Percentiles rank a stretch among this genome's conserved stretches.
Conservation (phyloP, 2,113 vertebrate species). For the Lipophrys pholis region DNA sequence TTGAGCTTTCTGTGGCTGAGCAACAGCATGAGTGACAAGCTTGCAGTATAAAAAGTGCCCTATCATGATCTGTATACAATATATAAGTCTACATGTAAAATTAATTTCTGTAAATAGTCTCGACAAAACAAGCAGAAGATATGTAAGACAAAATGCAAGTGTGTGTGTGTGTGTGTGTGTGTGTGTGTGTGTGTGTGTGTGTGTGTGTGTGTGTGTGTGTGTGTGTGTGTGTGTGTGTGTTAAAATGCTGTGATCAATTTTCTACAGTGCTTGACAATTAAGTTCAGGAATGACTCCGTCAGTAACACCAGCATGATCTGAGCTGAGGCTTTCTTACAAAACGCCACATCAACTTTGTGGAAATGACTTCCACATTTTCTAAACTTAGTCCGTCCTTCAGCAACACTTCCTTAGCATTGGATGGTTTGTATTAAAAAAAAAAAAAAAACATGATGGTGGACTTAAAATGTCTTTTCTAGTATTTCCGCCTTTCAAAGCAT, state of each 20-base stretch:
- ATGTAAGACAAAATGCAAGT: constrained; percentile 39
- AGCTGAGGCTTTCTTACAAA: constrained; percentile 35
- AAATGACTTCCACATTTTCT: not conserved
- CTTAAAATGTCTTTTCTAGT: not conserved
- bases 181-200: too few relatives aligned
- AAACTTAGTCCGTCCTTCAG: not conserved
- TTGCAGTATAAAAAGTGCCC: constrained; percentile 63
- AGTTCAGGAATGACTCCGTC: constrained; percentile 22
- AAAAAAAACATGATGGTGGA: not conserved
- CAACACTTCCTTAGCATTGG: not conserved
- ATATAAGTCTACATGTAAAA: constrained; percentile 37
- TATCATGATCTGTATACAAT: constrained; percentile 34
- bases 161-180: not conserved
- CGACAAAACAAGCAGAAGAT: constrained; percentile 56
- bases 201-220: too few relatives aligned
- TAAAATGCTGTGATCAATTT: not conserved
- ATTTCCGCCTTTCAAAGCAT: not conserved
- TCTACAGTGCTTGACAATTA: constrained; percentile 53
- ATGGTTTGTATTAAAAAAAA: too few relatives aligned
- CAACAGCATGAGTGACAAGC: constrained; percentile 11
- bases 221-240: too few relatives aligned
- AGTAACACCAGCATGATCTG: constrained; percentile 29
- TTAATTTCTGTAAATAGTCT: constrained; percentile 52
- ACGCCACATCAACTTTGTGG: not conserved
- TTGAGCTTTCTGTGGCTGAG: too few relatives aligned